phyloP scores from a whole-genome alignment of 2,797 vertebrate species.

The Malacoctenus gilli region DNA sequence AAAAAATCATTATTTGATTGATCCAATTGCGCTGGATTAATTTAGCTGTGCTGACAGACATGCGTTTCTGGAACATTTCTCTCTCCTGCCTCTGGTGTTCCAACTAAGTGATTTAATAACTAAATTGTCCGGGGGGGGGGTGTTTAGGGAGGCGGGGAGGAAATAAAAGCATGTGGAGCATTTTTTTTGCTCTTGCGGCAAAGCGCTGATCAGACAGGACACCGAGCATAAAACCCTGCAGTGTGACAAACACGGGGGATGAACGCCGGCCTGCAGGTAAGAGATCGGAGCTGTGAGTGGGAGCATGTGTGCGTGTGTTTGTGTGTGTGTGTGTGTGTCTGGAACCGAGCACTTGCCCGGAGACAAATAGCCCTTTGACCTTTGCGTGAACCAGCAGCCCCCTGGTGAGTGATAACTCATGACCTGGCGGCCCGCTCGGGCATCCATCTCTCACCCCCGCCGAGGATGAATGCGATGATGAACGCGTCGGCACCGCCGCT shows the following conservation, averaged over 20 bases:
- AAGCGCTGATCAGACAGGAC: too few relatives aligned
- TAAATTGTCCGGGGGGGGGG: too few relatives aligned
- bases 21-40: too few relatives aligned
- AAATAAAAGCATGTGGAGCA: too few relatives aligned
- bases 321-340: constrained; percentile 10
- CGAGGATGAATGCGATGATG: constrained; percentile 75
- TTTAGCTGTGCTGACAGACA: too few relatives aligned
- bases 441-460: constrained; percentile 68
- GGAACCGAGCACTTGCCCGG: constrained; percentile 47
- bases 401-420: constrained; percentile 72
- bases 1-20: too few relatives aligned
- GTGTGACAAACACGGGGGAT: neutral
- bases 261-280: constrained; percentile 8
- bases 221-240: neutral
- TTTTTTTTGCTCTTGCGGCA: too few relatives aligned
- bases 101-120: too few relatives aligned
- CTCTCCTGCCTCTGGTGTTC: too few relatives aligned
- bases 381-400: constrained; percentile 66
- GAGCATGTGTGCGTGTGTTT: constrained; percentile 4
- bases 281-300: neutral
- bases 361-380: constrained; percentile 75
- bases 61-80: too few relatives aligned
- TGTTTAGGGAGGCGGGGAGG: too few relatives aligned
- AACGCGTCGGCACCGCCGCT: constrained; percentile 59
- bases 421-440: constrained; percentile 62